Percentiles rank a stretch among this genome's conserved stretches.
These are phyloP conservation scores for Blastobasis adustella DNA, from an alignment of 2,888 invertebrate genomes.

Conservation along the genomic window DNA sequence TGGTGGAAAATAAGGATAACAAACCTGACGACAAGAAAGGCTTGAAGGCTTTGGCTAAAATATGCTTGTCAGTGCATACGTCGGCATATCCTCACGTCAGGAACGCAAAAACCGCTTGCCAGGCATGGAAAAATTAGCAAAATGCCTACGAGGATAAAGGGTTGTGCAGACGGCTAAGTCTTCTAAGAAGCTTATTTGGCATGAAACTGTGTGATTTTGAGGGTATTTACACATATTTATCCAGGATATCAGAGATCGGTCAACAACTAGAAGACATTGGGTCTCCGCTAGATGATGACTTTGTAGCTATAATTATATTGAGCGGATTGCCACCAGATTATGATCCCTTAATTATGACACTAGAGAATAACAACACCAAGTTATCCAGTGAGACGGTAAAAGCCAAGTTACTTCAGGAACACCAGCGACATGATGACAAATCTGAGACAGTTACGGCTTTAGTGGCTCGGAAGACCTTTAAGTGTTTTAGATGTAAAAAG, in stretches of 20 bases:
- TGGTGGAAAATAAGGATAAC: background rate
- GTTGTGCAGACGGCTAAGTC: constrained; percentile 5
- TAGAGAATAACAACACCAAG: constrained; percentile 9
- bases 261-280: constrained; percentile 14
- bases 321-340: too few relatives aligned
- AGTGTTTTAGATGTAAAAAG: constrained; percentile 7
- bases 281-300: constrained; percentile 15
- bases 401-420: constrained; percentile 1
- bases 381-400: constrained; percentile 3
- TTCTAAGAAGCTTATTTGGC: background rate
- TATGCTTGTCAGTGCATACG: constrained; percentile 8
- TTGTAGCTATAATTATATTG: constrained; percentile 14
- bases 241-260: constrained; percentile 5
- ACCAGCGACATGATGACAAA: constrained; percentile 3
- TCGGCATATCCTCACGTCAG: constrained; percentile 7
- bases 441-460: background rate
- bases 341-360: constrained; percentile 19
- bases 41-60: constrained; percentile 12
- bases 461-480: background rate
- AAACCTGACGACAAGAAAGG: background rate
- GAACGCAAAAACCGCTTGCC: constrained; percentile 5
- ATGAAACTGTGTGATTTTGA: constrained; percentile 5
- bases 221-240: constrained; percentile 10
- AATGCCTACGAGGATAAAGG: constrained; percentile 13
- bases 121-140: constrained; percentile 11